Conservation (phyloP, 2,888 invertebrate genomes). For the Patella ulyssiponensis region DNA sequence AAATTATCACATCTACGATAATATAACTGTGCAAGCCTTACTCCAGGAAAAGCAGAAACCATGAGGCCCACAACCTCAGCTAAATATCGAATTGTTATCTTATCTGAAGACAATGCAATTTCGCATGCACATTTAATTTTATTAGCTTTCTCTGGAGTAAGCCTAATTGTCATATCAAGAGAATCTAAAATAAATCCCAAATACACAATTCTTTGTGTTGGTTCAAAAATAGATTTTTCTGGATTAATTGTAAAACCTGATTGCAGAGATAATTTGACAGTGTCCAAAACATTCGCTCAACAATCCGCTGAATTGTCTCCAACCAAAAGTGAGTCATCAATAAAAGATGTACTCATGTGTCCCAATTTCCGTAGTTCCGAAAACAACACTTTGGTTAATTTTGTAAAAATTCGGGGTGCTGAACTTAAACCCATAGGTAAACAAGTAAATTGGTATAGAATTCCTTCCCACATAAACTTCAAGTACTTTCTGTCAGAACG, state of each 20-base stretch:
- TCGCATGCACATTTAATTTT: slow-evolving; percentile 15
- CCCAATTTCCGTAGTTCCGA: slow-evolving; percentile 6
- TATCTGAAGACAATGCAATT: not conserved
- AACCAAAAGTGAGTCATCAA: slow-evolving; percentile 17
- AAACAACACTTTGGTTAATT: not conserved
- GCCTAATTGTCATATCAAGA: slow-evolving; percentile 9
- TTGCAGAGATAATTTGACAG: not conserved
- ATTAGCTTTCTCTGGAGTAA: slow-evolving; percentile 8
- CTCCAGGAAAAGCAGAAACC: slow-evolving; percentile 14
- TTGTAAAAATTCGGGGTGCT: not conserved
- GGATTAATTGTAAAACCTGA: slow-evolving; percentile 8
- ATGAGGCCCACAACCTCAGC: slow-evolving; percentile 18
- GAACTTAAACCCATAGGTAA: slow-evolving; percentile 19
- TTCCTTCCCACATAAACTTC: slow-evolving; percentile 25
- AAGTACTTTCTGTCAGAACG: slow-evolving; percentile 12
- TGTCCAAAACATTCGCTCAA: slow-evolving; percentile 16
- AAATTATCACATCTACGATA: slow-evolving; percentile 17
- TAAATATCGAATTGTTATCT: slow-evolving; percentile 17
- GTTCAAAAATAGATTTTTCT: slow-evolving; percentile 12
- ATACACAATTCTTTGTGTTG: slow-evolving; percentile 13
- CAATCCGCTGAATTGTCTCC: slow-evolving; percentile 14
- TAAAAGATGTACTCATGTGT: slow-evolving; percentile 12
- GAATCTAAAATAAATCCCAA: slow-evolving; percentile 23
- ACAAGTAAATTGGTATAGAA: slow-evolving; percentile 22
- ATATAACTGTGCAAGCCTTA: slow-evolving; percentile 7